phyloP scores from a whole-genome alignment of 2,888 invertebrate species.

The Apodemia mormo region DNA sequence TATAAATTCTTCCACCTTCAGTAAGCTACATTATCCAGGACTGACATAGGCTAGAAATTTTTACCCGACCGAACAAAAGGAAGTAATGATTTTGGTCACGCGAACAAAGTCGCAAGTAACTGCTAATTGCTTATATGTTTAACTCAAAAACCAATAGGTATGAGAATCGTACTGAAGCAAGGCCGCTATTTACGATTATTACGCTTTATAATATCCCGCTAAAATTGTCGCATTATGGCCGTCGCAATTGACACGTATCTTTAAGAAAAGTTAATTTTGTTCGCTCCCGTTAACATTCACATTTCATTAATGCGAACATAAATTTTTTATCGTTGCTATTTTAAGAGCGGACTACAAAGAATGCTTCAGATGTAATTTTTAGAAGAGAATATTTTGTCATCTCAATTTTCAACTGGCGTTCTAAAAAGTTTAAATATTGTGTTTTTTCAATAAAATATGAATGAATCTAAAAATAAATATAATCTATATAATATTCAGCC shows the following conservation, averaged over 20 bases:
- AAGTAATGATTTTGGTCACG: too few relatives aligned
- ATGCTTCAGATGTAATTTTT: conserved; percentile 25
- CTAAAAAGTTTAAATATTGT: neutral
- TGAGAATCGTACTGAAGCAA: too few relatives aligned
- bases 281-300: conserved; percentile 20
- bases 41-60: too few relatives aligned
- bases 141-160: too few relatives aligned
- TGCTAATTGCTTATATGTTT: too few relatives aligned
- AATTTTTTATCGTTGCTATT: conserved; percentile 39
- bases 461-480: neutral
- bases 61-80: too few relatives aligned
- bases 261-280: conserved; percentile 68
- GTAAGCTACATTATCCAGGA: too few relatives aligned
- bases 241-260: conserved; percentile 57
- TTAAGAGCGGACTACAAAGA: conserved; percentile 30
- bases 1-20: too few relatives aligned
- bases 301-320: conserved; percentile 31
- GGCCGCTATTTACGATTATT: conserved; percentile 61
- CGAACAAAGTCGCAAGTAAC: too few relatives aligned
- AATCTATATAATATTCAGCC: too few relatives aligned
- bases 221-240: conserved; percentile 59
- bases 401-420: conserved; percentile 11
- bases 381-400: conserved; percentile 17
- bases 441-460: neutral
- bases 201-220: conserved; percentile 71